Percentiles rank a stretch among this genome's conserved stretches.
Conservation (phyloP, 2,888 invertebrate species). For the Apamea sordens region DNA sequence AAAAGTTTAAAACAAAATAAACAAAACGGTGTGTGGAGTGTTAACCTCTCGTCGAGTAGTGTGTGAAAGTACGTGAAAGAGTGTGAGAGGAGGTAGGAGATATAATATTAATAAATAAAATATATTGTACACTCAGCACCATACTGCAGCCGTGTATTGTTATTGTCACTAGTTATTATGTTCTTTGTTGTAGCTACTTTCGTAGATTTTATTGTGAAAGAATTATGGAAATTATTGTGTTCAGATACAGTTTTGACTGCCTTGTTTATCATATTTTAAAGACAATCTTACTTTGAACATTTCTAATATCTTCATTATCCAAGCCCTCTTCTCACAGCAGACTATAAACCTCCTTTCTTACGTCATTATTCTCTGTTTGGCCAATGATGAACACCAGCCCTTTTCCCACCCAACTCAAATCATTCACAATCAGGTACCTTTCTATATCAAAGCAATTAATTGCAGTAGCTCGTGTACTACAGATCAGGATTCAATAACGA, state of each 20-base stretch:
- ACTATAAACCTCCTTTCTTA: background rate
- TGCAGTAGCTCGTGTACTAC: constrained; percentile 68
- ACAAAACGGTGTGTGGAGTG: no score
- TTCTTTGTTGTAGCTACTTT: background rate
- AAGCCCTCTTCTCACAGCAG: no score
- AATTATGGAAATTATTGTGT: background rate
- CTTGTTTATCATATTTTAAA: no score
- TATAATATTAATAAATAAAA: no score
- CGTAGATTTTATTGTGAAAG: background rate
- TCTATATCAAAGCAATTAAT: constrained; percentile 34
- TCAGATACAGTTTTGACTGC: background rate
- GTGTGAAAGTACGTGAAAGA: no score
- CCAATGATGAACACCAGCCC: background rate
- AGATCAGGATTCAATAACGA: constrained; percentile 78
- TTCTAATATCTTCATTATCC: no score
- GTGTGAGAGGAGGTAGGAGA: no score
- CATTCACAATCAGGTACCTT: constrained; percentile 21
- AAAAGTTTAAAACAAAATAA: no score
- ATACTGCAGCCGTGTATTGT: background rate
- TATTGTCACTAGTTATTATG: no score
- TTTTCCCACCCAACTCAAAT: background rate
- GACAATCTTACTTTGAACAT: background rate
- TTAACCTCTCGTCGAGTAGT: no score
- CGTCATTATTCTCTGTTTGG: background rate
- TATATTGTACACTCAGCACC: no score